A percentile compares a stretch with the other conserved stretches of the same genome.
Conservation (phyloP, 2,797 vertebrate species). For the Darevskia nairensis region DNA sequence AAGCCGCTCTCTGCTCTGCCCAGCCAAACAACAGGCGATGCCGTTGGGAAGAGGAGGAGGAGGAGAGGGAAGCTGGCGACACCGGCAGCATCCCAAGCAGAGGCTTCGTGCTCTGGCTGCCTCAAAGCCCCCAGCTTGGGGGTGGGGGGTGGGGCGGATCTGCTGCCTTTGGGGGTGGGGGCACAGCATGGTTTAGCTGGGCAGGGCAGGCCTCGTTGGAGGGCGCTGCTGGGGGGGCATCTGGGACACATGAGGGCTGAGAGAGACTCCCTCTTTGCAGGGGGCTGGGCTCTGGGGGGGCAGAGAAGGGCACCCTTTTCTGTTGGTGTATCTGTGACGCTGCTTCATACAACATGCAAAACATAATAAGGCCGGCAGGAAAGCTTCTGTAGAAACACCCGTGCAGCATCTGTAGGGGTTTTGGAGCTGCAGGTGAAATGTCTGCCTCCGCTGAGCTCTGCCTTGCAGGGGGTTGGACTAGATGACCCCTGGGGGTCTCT, state of each 20-base stretch:
- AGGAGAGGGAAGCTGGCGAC: constrained; percentile 11
- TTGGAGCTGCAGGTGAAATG: no score
- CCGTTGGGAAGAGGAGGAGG: constrained; percentile 51
- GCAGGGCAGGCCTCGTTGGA: background rate
- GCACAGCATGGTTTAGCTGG: background rate
- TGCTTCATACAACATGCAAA: no score
- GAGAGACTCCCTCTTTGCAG: background rate
- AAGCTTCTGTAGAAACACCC: no score
- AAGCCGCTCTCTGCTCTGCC: constrained; percentile 53
- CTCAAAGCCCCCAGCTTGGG: background rate
- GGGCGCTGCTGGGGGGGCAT: background rate
- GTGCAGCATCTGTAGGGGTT: no score
- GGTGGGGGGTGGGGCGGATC: background rate
- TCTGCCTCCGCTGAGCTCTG: background rate
- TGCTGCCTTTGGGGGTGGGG: background rate
- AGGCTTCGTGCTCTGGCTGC: constrained; percentile 7
- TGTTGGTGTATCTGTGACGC: no score
- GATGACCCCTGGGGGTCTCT: no score
- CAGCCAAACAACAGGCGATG: constrained; percentile 56
- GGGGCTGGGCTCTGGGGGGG: no score
- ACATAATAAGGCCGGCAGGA: no score
- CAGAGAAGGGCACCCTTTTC: no score
- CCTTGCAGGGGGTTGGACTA: no score
- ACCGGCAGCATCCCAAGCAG: constrained; percentile 60
- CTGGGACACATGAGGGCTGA: background rate